Evolutionary conservation across 2,888 invertebrate genomes (phyloP).

Genomic region (Polydrusus tereticollis): DNA sequence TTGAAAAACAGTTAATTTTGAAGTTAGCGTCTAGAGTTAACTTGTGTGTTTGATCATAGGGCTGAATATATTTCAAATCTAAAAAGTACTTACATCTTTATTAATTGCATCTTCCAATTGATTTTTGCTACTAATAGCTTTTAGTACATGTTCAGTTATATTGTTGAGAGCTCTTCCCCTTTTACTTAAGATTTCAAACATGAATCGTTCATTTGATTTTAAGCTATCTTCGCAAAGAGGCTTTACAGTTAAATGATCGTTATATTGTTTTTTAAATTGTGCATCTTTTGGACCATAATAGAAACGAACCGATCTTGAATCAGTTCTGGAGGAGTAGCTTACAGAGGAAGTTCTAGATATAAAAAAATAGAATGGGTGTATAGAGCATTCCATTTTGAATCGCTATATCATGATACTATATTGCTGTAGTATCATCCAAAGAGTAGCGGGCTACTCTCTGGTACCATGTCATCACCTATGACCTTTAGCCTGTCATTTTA

Average conservation of each 20-base stretch:
- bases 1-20: no score
- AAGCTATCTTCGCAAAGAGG: conserved; percentile 43
- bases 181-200: conserved; percentile 70
- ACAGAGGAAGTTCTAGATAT: conserved; percentile 1
- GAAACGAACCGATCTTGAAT: conserved; percentile 24
- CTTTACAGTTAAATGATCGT: conserved; percentile 34
- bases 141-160: conserved; percentile 62
- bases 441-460: no score
- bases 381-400: no score
- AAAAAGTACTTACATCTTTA: background rate
- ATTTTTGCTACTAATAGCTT: conserved; percentile 59
- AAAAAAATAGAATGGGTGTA: conserved; percentile 17
- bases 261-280: conserved; percentile 43
- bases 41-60: no score
- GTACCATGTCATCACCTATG: no score
- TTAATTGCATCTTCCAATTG: conserved; percentile 54
- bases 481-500: no score
- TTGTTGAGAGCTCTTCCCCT: conserved; percentile 66
- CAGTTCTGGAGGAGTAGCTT: conserved; percentile 28
- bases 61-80: no score
- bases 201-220: conserved; percentile 62
- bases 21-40: no score
- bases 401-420: no score
- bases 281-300: conserved; percentile 22
- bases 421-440: no score